Evolutionary conservation across 2,113 vertebrate species (phyloP).

Genomic region (Pelobates fuscus): DNA sequence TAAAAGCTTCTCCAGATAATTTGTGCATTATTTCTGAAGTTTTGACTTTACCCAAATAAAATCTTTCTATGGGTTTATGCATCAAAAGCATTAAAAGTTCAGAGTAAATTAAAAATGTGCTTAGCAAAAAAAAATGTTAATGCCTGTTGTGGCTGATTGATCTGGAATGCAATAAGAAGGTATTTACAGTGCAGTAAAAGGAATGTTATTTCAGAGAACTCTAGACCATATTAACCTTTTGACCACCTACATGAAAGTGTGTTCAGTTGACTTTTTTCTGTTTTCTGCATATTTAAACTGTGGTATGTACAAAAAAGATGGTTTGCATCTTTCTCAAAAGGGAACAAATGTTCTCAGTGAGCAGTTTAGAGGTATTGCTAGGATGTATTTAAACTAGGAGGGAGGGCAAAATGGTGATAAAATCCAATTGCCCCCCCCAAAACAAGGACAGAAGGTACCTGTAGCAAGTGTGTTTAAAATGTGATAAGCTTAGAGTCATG

Average conservation of each 20-base stretch:
- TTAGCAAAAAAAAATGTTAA: slow-evolving; percentile 37
- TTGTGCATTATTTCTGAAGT: not conserved
- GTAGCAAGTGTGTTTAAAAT: no score
- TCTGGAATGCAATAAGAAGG: slow-evolving; percentile 39
- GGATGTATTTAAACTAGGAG: no score
- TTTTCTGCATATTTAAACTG: not conserved
- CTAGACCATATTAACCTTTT: slow-evolving; percentile 27
- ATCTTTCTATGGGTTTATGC: slow-evolving; percentile 19
- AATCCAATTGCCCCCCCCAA: no score
- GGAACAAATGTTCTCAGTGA: no score
- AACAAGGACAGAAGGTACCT: no score
- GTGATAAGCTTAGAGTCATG: no score
- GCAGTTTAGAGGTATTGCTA: no score
- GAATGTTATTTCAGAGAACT: slow-evolving; percentile 30
- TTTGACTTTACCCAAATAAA: not conserved
- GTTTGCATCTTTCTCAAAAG: no score
- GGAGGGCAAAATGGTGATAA: no score
- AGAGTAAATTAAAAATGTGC: slow-evolving; percentile 21
- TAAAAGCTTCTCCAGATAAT: not conserved
- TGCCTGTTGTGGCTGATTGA: slow-evolving; percentile 34
- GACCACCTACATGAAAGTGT: not conserved
- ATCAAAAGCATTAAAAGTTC: slow-evolving; percentile 20
- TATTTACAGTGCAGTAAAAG: slow-evolving; percentile 34
- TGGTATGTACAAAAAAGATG: no score
- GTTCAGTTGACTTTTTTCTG: not conserved